Conservation (phyloP, 1,140 invertebrate species). For the Bombus superbus region DNA sequence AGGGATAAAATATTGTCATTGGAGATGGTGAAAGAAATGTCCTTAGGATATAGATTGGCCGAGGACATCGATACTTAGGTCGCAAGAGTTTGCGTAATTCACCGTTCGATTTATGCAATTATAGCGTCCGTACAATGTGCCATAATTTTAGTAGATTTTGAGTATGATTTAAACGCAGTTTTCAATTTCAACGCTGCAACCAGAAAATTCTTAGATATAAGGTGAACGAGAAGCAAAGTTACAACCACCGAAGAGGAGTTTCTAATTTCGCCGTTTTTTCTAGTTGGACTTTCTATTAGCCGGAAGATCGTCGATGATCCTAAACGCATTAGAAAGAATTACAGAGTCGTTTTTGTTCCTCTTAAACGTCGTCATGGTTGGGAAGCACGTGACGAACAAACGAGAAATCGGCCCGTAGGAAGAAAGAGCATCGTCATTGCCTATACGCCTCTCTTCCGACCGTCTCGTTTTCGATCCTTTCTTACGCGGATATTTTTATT, state of each 20-base stretch:
- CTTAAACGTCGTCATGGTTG: not conserved
- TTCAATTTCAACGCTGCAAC: too few species aligned
- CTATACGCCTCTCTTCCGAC: too few species aligned
- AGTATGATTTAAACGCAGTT: too few species aligned
- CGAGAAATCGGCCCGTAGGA: not conserved
- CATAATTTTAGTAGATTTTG: too few species aligned
- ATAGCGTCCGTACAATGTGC: too few species aligned
- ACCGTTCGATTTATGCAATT: too few species aligned
- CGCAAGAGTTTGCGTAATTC: too few species aligned
- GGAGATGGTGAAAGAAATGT: too few species aligned
- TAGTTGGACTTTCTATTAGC: not conserved
- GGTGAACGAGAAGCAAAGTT: not conserved
- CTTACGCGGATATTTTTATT: not conserved
- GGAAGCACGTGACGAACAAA: not conserved
- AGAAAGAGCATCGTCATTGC: constrained; percentile 2
- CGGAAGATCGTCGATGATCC: not conserved
- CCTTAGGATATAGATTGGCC: too few species aligned
- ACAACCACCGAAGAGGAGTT: not conserved
- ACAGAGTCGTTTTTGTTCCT: not conserved
- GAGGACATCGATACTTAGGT: too few species aligned
- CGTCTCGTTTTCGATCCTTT: not conserved
- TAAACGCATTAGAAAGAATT: not conserved
- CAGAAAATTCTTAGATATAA: too few species aligned
- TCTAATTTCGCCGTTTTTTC: not conserved
- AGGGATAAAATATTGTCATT: too few species aligned